phyloP scores from a whole-genome alignment of 1,140 invertebrate genomes.

The Sitophilus oryzae region DNA sequence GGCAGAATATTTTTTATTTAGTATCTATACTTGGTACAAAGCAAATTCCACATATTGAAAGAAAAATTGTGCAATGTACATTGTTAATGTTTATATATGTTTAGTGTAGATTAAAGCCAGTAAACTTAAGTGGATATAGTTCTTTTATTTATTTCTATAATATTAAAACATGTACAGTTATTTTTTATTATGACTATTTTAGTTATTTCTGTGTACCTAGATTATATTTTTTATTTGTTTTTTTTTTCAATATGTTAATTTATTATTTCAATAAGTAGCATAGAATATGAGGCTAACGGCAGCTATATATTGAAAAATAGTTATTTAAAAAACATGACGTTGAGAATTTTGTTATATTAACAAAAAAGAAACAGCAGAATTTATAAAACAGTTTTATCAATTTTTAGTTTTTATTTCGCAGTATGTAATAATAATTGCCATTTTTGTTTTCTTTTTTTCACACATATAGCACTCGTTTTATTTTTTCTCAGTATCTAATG shows the following conservation, averaged over 20 bases:
- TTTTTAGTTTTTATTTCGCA: too few species aligned
- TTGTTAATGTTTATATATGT: slow-evolving; percentile 46
- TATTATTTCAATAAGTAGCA: neutral
- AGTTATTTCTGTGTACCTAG: slow-evolving; percentile 9
- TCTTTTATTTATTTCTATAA: slow-evolving; percentile 39
- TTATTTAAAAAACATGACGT: too few species aligned
- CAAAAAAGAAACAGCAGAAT: too few species aligned
- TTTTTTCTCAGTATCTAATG: neutral
- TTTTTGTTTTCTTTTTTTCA: neutral
- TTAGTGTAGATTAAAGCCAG: slow-evolving; percentile 43
- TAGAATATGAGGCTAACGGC: neutral
- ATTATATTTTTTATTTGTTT: neutral
- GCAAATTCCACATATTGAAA: neutral
- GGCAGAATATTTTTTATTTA: neutral
- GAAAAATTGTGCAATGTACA: slow-evolving; percentile 38
- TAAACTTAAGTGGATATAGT: slow-evolving; percentile 43
- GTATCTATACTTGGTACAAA: neutral
- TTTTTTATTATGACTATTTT: slow-evolving; percentile 6
- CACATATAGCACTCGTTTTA: neutral
- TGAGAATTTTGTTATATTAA: too few species aligned
- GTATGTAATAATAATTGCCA: too few species aligned
- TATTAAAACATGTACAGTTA: slow-evolving; percentile 32
- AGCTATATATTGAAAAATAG: too few species aligned
- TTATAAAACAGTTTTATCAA: too few species aligned
- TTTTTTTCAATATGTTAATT: slow-evolving; percentile 8